Evolutionary conservation across 1,140 invertebrate species (phyloP).

Genomic region (Dendroctonus ponderosae): DNA sequence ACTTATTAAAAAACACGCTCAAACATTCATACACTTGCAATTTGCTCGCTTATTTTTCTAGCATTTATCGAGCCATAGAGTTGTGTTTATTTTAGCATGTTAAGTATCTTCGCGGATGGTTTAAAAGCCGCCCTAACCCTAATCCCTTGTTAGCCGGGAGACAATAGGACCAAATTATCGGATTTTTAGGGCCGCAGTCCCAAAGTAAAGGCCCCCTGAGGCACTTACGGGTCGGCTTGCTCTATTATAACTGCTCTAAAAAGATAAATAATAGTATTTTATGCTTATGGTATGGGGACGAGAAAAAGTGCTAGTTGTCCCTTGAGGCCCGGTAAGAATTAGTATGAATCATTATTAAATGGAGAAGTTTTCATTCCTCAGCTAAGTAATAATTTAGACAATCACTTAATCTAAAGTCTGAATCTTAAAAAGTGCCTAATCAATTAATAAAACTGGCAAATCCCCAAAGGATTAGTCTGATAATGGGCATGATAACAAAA

Average conservation of each 20-base stretch:
- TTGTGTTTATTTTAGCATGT: constrained; percentile 21
- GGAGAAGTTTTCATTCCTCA: no score
- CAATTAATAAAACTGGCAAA: constrained; percentile 30
- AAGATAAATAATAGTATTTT: constrained; percentile 29
- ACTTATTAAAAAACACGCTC: no score
- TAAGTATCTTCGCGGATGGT: constrained; percentile 22
- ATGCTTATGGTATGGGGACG: constrained; percentile 1
- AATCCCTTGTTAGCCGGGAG: constrained; percentile 1
- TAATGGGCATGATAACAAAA: constrained; percentile 22
- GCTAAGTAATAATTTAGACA: background rate
- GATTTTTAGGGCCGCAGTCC: constrained; percentile 20
- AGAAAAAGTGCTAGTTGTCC: no score
- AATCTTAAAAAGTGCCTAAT: background rate
- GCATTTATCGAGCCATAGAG: no score
- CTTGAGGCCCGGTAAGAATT: no score
- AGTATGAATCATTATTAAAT: no score
- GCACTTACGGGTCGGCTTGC: constrained; percentile 17
- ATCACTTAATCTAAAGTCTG: background rate
- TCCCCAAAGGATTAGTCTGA: constrained; percentile 14
- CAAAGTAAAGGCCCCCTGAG: constrained; percentile 21
- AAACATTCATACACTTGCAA: no score
- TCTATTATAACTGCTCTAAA: constrained; percentile 16
- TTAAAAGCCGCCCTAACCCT: constrained; percentile 28
- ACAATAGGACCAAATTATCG: constrained; percentile 30
- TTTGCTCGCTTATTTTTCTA: no score